A percentile compares a stretch with the other conserved stretches of the same genome.
phyloP scores from a whole-genome alignment of 2,113 vertebrate species.

The Semicossyphus pulcher region DNA sequence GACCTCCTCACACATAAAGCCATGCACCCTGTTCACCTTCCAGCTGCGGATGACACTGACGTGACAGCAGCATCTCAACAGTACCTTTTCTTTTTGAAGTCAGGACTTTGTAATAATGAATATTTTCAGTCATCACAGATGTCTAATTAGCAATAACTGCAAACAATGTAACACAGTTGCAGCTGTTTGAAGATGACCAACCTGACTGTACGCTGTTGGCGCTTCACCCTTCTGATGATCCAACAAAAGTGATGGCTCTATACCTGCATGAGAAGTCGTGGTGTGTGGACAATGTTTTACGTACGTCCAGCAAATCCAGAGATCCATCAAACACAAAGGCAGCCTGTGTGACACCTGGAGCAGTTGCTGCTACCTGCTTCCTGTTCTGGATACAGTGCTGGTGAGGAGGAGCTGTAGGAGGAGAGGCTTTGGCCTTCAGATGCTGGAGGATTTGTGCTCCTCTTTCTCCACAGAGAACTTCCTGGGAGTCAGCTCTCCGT shows the following conservation, averaged over 20 bases:
- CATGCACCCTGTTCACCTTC: slow-evolving; percentile 73
- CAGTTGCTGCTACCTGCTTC: slow-evolving; percentile 86
- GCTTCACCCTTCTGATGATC: slow-evolving; percentile 68
- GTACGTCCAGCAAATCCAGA: slow-evolving; percentile 83
- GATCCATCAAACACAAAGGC: too few species aligned
- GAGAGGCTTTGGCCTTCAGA: slow-evolving; percentile 86
- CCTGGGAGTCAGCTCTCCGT: slow-evolving; percentile 90
- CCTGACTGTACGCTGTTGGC: slow-evolving; percentile 60
- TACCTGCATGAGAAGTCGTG: slow-evolving; percentile 88
- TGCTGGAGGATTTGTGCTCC: slow-evolving; percentile 91
- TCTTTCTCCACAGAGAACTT: slow-evolving; percentile 83
- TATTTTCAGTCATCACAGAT: slow-evolving; percentile 43
- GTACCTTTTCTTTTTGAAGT: slow-evolving; percentile 52
- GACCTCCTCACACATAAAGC: background rate
- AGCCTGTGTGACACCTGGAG: slow-evolving; percentile 83
- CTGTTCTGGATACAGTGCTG: slow-evolving; percentile 91
- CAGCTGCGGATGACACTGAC: slow-evolving; percentile 40
- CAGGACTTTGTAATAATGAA: background rate
- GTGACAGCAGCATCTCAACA: slow-evolving; percentile 33
- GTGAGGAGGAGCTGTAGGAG: slow-evolving; percentile 84
- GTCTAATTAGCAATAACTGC: slow-evolving; percentile 66
- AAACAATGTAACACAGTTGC: slow-evolving; percentile 61
- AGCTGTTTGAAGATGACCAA: slow-evolving; percentile 73
- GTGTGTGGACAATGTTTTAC: slow-evolving; percentile 85
- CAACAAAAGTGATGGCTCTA: slow-evolving; percentile 84